Base-by-base conservation (phyloP, 2,113 vertebrate species). In the Holacanthus passer region DNA sequence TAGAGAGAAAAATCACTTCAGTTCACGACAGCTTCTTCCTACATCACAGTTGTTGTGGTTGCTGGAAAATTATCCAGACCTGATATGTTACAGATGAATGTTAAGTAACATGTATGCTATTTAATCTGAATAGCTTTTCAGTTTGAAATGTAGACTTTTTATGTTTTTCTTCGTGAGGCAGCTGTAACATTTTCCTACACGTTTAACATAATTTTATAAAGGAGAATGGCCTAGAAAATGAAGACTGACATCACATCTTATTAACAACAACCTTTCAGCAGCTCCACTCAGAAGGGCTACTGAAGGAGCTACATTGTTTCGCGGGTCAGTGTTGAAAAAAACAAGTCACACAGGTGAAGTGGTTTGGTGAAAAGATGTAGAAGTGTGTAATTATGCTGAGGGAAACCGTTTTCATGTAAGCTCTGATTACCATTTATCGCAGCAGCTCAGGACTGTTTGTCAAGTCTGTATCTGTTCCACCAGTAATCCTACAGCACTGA, bases 371-470 rank as follows among this genome's bases (percentile, higher is more conserved):
- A 29, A 17, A 19, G 66, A 37, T 29, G 48, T 3, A 70, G 65
- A 81, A 45, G 55, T 55, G 45, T 53, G 55, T 77, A 39, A 76
- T 82, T 58, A 50, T 14, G 4, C 47, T 11, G 16, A 45, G 47
- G 22, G 45, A 43, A 52, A 71, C 14, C 47, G 24, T 79, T 63
- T 32, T 67, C 32, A 60, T 35, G 63, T 41, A 41, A 35, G 24
- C 27, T 62, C 56, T 82, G 72, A 74, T 74, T 68, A 53, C 43
- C 64, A 37, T 82, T 82, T 29, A 82, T 75, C 79, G 63, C 72
- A 62, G 79, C 70, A 48, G 79, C 56, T 67, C 55, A 59, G 53
- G 31, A 3, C 27, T 24, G 35, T 63, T 79, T 62, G 65, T 50
- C 53, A 52, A 24, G 43, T 50, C 70, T 72, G 22, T 56, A 73